Evolutionary conservation across 2,888 invertebrate genomes (phyloP).

Genomic region (Hanleya hanleyi): DNA sequence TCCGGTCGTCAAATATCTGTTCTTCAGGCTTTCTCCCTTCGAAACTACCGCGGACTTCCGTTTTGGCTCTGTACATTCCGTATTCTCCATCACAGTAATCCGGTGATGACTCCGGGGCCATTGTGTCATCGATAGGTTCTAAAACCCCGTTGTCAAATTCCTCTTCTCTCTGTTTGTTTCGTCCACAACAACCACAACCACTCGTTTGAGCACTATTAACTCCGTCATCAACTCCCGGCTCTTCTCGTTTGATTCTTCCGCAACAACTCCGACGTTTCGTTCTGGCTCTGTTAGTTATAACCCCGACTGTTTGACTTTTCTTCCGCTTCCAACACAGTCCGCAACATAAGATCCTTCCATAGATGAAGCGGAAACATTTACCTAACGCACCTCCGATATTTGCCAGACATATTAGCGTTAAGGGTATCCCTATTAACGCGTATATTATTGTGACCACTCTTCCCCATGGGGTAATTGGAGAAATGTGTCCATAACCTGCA

Average conservation of each 20-base stretch:
- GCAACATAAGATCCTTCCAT: conserved; percentile 24
- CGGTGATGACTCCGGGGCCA: no score
- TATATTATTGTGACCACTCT: conserved; percentile 92
- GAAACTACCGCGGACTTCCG: no score
- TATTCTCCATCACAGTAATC: no score
- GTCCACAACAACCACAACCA: no score
- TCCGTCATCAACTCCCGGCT: no score
- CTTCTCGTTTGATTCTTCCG: background rate
- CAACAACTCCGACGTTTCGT: background rate
- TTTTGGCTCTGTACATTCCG: no score
- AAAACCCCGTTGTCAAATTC: no score
- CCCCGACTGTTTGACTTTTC: background rate
- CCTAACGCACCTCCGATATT: conserved; percentile 97
- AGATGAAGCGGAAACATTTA: conserved; percentile 89
- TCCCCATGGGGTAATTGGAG: conserved; percentile 90
- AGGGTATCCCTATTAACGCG: conserved; percentile 94
- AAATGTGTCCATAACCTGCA: conserved; percentile 96
- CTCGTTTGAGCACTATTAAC: no score
- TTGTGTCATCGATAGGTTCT: no score
- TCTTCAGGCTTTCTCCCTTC: no score
- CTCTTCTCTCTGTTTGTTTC: no score
- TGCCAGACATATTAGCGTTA: conserved; percentile 93
- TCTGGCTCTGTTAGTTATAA: background rate
- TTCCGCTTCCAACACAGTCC: background rate
- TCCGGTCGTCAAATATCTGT: no score